These are phyloP conservation scores for Regulus satrapa DNA, from an alignment of 2,113 vertebrate species.

Conservation along the genomic window DNA sequence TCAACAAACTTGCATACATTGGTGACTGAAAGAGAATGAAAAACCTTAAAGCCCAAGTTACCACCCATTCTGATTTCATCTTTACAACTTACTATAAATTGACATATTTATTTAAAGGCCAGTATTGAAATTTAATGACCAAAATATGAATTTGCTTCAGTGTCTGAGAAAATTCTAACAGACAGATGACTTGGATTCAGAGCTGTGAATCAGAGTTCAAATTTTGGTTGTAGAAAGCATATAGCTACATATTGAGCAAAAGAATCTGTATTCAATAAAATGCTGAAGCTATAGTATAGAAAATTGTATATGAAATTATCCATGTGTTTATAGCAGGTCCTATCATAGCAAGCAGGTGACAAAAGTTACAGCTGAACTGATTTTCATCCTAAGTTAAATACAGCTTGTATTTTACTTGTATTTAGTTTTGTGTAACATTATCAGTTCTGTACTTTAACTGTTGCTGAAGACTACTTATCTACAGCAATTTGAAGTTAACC, in stretches of 20 bases:
- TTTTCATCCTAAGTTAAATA: neutral
- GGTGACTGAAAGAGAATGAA: neutral
- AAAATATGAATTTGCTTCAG: neutral
- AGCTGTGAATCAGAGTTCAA: neutral
- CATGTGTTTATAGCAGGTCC: neutral
- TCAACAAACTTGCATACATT: neutral
- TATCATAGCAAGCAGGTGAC: neutral
- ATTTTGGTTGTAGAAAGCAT: neutral
- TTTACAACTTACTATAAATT: neutral
- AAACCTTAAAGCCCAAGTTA: neutral
- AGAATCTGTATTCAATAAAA: neutral
- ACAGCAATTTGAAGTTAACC: neutral
- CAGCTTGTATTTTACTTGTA: no score
- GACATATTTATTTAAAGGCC: neutral
- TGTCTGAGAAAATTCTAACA: neutral
- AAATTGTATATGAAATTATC: neutral
- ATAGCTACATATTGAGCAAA: neutral
- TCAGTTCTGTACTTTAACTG: neutral
- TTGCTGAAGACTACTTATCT: neutral
- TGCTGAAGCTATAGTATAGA: neutral
- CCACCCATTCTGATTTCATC: neutral
- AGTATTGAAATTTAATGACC: neutral
- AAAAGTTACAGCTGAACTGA: neutral
- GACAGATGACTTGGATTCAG: neutral
- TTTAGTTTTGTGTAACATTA: neutral